Evolutionary conservation across 1,140 invertebrate species (phyloP).

Genomic region (Teleopsis dalmanni): DNA sequence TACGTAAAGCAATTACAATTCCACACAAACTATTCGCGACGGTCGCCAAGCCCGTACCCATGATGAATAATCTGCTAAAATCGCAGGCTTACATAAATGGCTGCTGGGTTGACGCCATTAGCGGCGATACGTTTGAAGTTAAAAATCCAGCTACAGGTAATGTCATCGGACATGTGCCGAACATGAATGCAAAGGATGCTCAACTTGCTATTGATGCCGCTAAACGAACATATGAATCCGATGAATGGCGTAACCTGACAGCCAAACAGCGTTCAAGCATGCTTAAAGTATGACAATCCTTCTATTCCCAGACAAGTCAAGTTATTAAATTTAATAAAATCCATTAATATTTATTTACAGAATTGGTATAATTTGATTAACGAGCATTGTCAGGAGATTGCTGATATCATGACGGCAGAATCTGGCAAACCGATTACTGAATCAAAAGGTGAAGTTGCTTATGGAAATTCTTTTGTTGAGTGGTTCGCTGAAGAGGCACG

Average conservation of each 20-base stretch:
- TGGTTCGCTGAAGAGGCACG: slow-evolving; percentile 91
- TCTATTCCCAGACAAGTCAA: not conserved
- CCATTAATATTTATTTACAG: slow-evolving; percentile 21
- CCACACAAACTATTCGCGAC: too few species aligned
- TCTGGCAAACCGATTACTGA: slow-evolving; percentile 88
- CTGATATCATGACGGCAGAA: slow-evolving; percentile 74
- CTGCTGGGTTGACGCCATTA: slow-evolving; percentile 62
- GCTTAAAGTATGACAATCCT: slow-evolving; percentile 40
- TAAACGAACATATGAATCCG: slow-evolving; percentile 54
- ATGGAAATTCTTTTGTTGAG: slow-evolving; percentile 87
- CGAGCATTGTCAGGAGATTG: slow-evolving; percentile 64
- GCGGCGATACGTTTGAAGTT: slow-evolving; percentile 64
- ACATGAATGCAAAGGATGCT: slow-evolving; percentile 68
- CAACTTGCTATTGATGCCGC: slow-evolving; percentile 66
- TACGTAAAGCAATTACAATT: too few species aligned
- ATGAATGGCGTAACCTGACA: slow-evolving; percentile 64
- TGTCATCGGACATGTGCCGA: slow-evolving; percentile 67
- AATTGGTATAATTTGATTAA: slow-evolving; percentile 71
- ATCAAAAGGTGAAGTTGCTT: slow-evolving; percentile 75
- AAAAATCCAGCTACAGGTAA: slow-evolving; percentile 63
- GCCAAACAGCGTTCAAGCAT: slow-evolving; percentile 64
- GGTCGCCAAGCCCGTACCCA: too few species aligned
- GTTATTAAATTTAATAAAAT: not conserved
- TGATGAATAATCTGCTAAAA: too few species aligned
- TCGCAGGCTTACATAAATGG: slow-evolving; percentile 53